A percentile compares a stretch with the other conserved stretches of the same genome.
Evolutionary conservation across 2,113 vertebrate genomes (phyloP).

Genomic region (Carassius gibelio): DNA sequence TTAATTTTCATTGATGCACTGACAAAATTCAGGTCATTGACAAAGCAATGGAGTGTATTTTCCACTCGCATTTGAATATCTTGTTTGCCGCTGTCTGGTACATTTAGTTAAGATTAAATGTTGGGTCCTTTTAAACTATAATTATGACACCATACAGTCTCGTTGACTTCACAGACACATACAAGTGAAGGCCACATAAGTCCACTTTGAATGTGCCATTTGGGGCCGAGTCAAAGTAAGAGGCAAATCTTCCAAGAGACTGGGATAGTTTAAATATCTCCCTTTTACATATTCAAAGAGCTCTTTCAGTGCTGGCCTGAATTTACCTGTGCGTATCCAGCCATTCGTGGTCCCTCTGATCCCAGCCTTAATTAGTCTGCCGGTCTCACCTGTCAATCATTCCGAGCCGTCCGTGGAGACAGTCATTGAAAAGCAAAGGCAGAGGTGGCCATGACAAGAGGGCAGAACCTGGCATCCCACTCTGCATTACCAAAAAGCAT

Average conservation of each 20-base stretch:
- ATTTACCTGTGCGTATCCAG: constrained; percentile 30
- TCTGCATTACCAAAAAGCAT: constrained; percentile 18
- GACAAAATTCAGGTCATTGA: background rate
- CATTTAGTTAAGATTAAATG: background rate
- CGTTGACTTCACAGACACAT: background rate
- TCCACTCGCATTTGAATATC: background rate
- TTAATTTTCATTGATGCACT: background rate
- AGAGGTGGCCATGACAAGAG: constrained; percentile 8
- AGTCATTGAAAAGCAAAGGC: constrained; percentile 34
- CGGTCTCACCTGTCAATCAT: constrained; percentile 42
- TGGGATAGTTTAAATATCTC: constrained; percentile 13
- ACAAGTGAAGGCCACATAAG: constrained; percentile 1
- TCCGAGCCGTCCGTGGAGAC: background rate
- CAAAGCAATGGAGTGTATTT: background rate
- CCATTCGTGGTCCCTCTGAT: constrained; percentile 16
- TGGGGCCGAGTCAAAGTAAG: background rate
- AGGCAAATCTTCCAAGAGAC: background rate
- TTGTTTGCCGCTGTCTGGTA: background rate
- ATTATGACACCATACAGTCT: background rate
- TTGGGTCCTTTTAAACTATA: constrained; percentile 1
- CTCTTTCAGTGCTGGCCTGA: background rate
- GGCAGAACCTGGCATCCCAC: constrained; percentile 11
- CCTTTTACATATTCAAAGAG: constrained; percentile 12
- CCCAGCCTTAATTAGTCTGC: constrained; percentile 50
- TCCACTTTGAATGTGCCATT: constrained; percentile 10